Conservation (phyloP, 2,888 invertebrate genomes). For the Ommatoiulus sabulosus region DNA sequence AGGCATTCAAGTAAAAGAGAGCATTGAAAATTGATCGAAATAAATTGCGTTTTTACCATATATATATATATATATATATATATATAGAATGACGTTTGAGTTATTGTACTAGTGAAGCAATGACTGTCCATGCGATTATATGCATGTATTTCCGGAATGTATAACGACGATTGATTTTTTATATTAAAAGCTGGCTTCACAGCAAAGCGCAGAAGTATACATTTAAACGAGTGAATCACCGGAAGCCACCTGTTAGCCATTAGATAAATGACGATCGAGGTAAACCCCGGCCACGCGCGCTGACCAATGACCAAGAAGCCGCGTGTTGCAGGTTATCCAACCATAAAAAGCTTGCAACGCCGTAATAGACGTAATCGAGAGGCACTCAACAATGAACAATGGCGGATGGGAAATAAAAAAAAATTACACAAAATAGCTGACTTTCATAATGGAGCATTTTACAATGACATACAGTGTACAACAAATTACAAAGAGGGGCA, state of each 20-base stretch:
- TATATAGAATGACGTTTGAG: no score
- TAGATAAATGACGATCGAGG: neutral
- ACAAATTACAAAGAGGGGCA: neutral
- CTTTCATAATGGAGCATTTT: slow-evolving; percentile 3
- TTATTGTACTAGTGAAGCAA: no score
- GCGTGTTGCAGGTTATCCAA: neutral
- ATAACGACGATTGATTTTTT: no score
- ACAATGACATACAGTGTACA: neutral
- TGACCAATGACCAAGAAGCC: neutral
- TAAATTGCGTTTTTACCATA: no score
- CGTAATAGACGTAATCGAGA: slow-evolving; percentile 12
- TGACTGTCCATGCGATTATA: no score
- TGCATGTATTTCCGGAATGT: no score
- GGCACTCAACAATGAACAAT: slow-evolving; percentile 17
- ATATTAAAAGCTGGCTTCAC: no score
- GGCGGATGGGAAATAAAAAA: slow-evolving; percentile 15
- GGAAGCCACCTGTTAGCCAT: neutral
- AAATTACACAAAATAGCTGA: neutral
- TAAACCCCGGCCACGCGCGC: neutral
- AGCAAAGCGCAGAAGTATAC: no score
- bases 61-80: no score
- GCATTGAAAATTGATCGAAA: no score
- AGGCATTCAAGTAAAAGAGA: no score
- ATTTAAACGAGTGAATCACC: neutral
- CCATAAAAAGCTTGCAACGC: neutral